phyloP scores from a whole-genome alignment of 2,888 invertebrate species.

The Mesoligia furuncula region DNA sequence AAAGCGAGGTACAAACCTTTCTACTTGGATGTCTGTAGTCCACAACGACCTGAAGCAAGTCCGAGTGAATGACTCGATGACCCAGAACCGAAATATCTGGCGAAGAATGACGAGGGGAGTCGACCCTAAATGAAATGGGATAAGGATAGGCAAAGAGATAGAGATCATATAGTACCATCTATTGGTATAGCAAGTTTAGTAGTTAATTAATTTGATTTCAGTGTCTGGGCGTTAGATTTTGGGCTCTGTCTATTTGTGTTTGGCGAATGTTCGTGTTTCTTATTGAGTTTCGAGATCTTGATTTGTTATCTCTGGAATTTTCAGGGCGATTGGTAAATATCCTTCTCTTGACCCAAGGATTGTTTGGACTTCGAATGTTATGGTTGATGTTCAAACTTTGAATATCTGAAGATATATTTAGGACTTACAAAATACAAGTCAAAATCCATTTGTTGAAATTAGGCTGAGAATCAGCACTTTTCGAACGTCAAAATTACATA shows the following conservation, averaged over 20 bases:
- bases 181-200: slow-evolving; percentile 23
- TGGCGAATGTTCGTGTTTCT: slow-evolving; percentile 45
- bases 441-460: not conserved
- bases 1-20: too few relatives aligned
- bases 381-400: not conserved
- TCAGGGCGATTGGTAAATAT: slow-evolving; percentile 32
- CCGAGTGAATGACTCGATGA: too few relatives aligned
- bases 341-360: slow-evolving; percentile 4
- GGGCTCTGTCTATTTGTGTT: slow-evolving; percentile 28
- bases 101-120: too few relatives aligned
- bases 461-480: not conserved
- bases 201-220: slow-evolving; percentile 42
- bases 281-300: slow-evolving; percentile 36
- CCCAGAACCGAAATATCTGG: too few relatives aligned
- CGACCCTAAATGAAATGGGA: not conserved
- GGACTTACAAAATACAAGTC: not conserved
- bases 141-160: not conserved
- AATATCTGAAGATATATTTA: not conserved
- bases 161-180: slow-evolving; percentile 6
- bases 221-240: slow-evolving; percentile 36
- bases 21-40: too few relatives aligned
- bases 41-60: too few relatives aligned
- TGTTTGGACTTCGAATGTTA: slow-evolving; percentile 1
- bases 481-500: not conserved
- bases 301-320: slow-evolving; percentile 35